Conservation (phyloP, 2,888 invertebrate species). For the Lucinisca nassula region DNA sequence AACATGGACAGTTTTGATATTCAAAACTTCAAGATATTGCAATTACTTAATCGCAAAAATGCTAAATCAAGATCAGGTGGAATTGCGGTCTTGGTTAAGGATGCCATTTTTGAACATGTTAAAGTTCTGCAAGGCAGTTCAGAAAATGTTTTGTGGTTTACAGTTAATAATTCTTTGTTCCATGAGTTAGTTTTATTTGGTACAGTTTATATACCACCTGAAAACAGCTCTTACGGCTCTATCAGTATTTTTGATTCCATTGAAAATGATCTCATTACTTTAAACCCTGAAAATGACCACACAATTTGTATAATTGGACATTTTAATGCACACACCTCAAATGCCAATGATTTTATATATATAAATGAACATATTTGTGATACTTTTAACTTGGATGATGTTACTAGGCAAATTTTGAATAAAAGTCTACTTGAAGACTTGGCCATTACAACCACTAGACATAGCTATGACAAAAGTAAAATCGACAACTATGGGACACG, state of each 20-base stretch:
- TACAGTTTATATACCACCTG: constrained; percentile 4
- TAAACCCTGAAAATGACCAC: neutral
- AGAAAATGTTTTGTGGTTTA: constrained; percentile 5
- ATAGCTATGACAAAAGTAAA: neutral
- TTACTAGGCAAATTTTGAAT: neutral
- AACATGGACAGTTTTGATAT: neutral
- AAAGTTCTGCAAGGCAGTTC: neutral
- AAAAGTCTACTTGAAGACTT: neutral
- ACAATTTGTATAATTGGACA: neutral
- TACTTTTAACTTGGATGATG: constrained; percentile 1
- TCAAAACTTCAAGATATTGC: neutral
- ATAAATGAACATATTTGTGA: neutral
- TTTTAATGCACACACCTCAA: neutral
- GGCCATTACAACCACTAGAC: neutral
- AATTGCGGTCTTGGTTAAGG: constrained; percentile 4
- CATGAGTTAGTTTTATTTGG: too few species aligned
- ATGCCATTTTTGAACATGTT: neutral
- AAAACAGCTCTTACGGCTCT: neutral
- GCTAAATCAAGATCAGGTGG: constrained; percentile 5
- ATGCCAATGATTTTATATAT: neutral
- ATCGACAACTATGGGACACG: neutral
- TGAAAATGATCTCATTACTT: neutral
- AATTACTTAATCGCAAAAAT: neutral
- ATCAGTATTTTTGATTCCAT: constrained; percentile 1
- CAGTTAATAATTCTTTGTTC: neutral